These are phyloP conservation scores for Blastobasis adustella DNA, from an alignment of 2,888 invertebrate genomes.

Conservation along the genomic window DNA sequence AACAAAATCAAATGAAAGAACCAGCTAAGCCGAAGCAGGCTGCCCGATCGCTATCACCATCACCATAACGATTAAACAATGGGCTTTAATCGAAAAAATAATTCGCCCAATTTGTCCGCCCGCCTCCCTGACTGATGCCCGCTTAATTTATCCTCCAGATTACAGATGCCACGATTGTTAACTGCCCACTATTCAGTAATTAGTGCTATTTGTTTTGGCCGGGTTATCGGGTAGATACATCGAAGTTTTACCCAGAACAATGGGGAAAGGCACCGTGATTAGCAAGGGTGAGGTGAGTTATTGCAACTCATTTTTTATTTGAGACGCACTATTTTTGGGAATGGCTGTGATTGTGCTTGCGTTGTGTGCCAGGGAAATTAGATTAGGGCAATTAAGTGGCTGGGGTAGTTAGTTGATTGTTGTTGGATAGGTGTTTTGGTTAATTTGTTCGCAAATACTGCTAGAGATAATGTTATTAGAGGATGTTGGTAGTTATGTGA, in stretches of 20 bases:
- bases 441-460: too few relatives aligned
- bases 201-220: slow-evolving; percentile 67
- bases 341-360: too few relatives aligned
- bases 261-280: slow-evolving; percentile 55
- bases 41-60: too few relatives aligned
- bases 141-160: slow-evolving; percentile 61
- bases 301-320: slow-evolving; percentile 22
- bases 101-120: slow-evolving; percentile 61
- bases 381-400: too few relatives aligned
- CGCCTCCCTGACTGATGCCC: slow-evolving; percentile 40
- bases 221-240: slow-evolving; percentile 46
- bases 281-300: slow-evolving; percentile 33
- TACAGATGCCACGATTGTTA: slow-evolving; percentile 46
- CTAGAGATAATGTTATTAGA: too few relatives aligned
- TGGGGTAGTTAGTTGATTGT: too few relatives aligned
- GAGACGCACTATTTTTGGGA: background rate
- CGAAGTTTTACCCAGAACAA: slow-evolving; percentile 46
- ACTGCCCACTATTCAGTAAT: slow-evolving; percentile 54
- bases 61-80: slow-evolving; percentile 49
- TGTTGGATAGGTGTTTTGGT: too few relatives aligned
- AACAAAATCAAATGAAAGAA: too few relatives aligned
- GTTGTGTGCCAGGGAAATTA: too few relatives aligned
- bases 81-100: slow-evolving; percentile 68
- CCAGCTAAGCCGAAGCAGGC: too few relatives aligned
- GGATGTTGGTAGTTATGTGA: too few relatives aligned